Evolutionary conservation across 2,113 vertebrate species (phyloP), one percentile per base, ranked within the genome.

Genomic region (Burhinus oedicnemus): DNA sequence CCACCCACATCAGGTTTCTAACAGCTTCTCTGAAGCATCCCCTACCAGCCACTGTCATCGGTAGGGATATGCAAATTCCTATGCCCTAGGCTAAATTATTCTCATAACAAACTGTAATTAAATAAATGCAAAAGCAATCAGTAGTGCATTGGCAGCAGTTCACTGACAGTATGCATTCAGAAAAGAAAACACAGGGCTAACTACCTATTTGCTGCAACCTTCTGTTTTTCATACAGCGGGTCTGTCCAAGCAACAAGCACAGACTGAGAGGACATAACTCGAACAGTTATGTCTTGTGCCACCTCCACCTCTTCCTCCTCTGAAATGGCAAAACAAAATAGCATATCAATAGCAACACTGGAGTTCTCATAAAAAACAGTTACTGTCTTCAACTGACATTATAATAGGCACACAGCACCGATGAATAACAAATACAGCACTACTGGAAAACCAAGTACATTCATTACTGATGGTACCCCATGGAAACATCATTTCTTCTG

Each of bases 201-300:
- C 36, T 98, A 99, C 98, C 98, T 98, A 5, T 97, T 97, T 21
- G 96, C 85, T 45, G 93, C 92, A 71, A n/a, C 72, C 55, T 98
- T 99, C 94, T 98, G 97, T 94, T 99, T 99, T 91, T 99, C 99
- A 47, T 98, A 89, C 34, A 98, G 92, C 12, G 99, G 99, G 92
- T 99, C 99, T 66, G 99, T 96, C 99, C 99, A 99, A 77, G 99
- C 95, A 47, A 99, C 99, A 1, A 99, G 98, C 84, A 99, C 99
- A 8, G 99, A 99, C 77, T 99, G 99, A n/a, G 99, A 98, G 16
- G 99, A 99, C 98, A 99, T 99, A 52, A 99, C 99, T 45, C 99
- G 98, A 90, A 99, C 99, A 29, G 97, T 98, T 93, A 99, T 95
- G 94, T 99, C 99, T 95, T 97, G 97, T 15, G 98, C 98, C 68